A percentile compares a stretch with the other conserved stretches of the same genome.
Conservation (phyloP, 1,140 invertebrate species). For the Neuroterus valhalla region DNA sequence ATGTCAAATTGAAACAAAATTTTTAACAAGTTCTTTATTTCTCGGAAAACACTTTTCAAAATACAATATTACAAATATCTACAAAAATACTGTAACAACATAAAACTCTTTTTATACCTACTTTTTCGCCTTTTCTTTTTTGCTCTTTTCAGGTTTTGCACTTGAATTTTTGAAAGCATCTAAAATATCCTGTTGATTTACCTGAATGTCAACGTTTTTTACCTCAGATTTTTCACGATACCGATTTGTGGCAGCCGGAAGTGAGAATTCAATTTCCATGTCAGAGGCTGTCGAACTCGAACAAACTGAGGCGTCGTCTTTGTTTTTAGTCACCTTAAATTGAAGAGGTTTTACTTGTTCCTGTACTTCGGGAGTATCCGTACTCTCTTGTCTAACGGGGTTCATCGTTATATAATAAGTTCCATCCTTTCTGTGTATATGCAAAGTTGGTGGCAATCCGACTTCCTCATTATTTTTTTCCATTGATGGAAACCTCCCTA, state of each 20-base stretch:
- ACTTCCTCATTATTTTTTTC: slow-evolving; percentile 31
- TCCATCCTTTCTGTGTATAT: slow-evolving; percentile 65
- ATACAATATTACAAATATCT: too few relatives aligned
- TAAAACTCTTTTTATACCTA: background rate
- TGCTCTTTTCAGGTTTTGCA: slow-evolving; percentile 35
- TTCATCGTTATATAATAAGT: slow-evolving; percentile 70
- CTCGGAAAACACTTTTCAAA: too few relatives aligned
- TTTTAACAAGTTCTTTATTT: too few relatives aligned
- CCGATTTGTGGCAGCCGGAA: slow-evolving; percentile 59
- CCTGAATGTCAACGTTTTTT: slow-evolving; percentile 63
- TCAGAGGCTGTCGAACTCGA: slow-evolving; percentile 65
- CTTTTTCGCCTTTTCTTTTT: slow-evolving; percentile 41
- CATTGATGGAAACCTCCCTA: slow-evolving; percentile 40
- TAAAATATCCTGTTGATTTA: slow-evolving; percentile 67
- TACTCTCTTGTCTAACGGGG: slow-evolving; percentile 56
- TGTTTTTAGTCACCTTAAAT: slow-evolving; percentile 65
- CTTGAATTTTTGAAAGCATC: slow-evolving; percentile 52
- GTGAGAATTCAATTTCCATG: slow-evolving; percentile 69
- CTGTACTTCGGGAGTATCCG: slow-evolving; percentile 45
- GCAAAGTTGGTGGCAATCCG: slow-evolving; percentile 58
- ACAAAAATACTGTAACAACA: too few relatives aligned
- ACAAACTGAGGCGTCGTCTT: slow-evolving; percentile 53
- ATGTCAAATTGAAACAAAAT: too few relatives aligned
- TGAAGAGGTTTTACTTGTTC: slow-evolving; percentile 64
- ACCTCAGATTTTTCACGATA: slow-evolving; percentile 54